Conservation (phyloP, 1,140 invertebrate species). For the Nebria ingens region DNA sequence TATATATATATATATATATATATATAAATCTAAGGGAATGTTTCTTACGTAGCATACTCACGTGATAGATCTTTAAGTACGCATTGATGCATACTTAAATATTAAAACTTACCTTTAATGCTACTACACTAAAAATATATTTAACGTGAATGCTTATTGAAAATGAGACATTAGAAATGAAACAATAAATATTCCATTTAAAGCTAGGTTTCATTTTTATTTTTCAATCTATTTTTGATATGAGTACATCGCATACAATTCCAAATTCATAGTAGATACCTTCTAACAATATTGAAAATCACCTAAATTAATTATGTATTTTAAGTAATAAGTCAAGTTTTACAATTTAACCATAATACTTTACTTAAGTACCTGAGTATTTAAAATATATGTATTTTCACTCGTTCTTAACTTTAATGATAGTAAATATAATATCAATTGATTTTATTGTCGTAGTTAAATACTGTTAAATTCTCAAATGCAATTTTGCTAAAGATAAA, state of each 20-base stretch:
- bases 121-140: no score
- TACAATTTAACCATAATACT: slow-evolving; percentile 1
- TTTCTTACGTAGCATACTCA: no score
- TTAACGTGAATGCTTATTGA: no score
- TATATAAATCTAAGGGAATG: no score
- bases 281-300: not conserved
- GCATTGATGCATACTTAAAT: no score
- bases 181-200: not conserved
- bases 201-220: no score
- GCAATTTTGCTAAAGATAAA: no score
- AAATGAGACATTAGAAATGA: no score
- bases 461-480: not conserved
- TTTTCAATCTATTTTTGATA: not conserved
- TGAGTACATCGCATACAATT: not conserved
- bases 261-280: not conserved
- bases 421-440: not conserved
- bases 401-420: not conserved
- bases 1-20: no score
- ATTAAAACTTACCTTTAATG: no score
- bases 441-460: not conserved
- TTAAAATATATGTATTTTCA: slow-evolving; percentile 4
- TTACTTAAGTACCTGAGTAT: slow-evolving; percentile 4
- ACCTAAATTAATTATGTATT: not conserved
- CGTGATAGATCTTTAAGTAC: no score
- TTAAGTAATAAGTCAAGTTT: not conserved